Evolutionary conservation across 2,113 vertebrate genomes (phyloP).

Genomic region (Callospermophilus lateralis): DNA sequence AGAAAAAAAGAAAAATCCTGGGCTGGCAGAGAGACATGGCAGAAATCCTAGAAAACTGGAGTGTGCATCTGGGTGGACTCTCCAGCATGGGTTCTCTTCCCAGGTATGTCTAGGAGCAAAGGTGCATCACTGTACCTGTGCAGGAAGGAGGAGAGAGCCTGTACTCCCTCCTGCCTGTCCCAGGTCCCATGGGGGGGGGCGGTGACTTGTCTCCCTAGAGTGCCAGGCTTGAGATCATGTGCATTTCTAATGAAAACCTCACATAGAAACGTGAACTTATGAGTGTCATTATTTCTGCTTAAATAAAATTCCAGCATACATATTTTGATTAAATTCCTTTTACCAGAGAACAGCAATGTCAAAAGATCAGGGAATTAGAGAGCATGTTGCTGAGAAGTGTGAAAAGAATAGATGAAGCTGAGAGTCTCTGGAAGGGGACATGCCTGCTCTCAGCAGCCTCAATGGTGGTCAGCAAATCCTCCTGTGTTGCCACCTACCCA

Average conservation of each 20-base stretch:
- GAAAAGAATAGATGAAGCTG: background rate
- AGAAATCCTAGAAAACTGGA: background rate
- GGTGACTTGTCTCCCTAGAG: background rate
- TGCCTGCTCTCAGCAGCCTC: background rate
- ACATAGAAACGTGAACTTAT: background rate
- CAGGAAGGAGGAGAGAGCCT: background rate
- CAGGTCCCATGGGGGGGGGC: background rate
- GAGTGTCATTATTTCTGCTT: conserved; percentile 68
- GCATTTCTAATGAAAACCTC: background rate
- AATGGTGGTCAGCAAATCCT: background rate
- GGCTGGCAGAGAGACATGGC: background rate
- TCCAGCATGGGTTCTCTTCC: fast-evolving
- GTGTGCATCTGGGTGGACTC: fast-evolving
- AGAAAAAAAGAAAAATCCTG: background rate
- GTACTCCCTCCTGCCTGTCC: background rate
- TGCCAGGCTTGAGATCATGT: background rate
- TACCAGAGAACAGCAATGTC: conserved; percentile 10
- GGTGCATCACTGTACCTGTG: fast-evolving
- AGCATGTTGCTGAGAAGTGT: background rate
- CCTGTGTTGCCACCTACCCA: background rate
- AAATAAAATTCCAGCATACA: conserved; percentile 33
- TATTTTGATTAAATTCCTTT: conserved; percentile 72
- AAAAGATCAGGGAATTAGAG: conserved; percentile 46
- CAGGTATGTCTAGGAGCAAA: background rate
- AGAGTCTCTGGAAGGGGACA: background rate